Evolutionary conservation across 2,113 vertebrate species (phyloP).

Genomic region (Hyperopisus bebe): DNA sequence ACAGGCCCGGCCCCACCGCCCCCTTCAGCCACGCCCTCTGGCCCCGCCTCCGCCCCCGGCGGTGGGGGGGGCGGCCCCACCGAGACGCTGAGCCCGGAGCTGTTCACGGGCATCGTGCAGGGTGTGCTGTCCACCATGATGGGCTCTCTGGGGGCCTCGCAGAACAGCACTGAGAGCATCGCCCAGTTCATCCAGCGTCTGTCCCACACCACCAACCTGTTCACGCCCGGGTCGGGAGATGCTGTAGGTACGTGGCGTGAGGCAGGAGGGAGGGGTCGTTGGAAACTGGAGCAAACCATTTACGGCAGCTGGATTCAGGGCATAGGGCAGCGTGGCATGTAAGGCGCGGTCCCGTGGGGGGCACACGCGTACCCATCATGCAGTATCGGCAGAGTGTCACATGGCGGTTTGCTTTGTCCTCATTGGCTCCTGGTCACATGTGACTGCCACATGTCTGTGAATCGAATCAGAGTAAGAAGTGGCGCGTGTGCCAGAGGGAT

Average conservation of each 20-base stretch:
- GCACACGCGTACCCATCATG: not conserved
- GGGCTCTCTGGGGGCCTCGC: conserved; percentile 77
- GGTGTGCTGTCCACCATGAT: conserved; percentile 81
- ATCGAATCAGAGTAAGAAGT: not conserved
- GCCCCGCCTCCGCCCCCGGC: conserved; percentile 20
- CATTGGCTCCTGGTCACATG: not conserved
- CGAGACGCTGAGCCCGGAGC: conserved; percentile 72
- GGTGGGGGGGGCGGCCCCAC: conserved; percentile 33
- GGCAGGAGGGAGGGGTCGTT: not conserved
- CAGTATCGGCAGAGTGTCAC: not conserved
- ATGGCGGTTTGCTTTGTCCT: not conserved
- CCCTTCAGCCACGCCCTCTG: conserved; percentile 30
- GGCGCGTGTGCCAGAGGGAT: not conserved
- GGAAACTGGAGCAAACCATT: not conserved
- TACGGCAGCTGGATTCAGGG: not conserved
- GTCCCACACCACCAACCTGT: conserved; percentile 80
- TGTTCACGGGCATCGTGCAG: conserved; percentile 82
- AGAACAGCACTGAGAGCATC: conserved; percentile 80
- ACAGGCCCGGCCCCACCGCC: conserved; percentile 29
- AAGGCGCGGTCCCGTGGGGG: not conserved
- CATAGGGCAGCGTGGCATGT: not conserved
- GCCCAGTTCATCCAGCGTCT: conserved; percentile 86
- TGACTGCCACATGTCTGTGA: not conserved
- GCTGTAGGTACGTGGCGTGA: conserved; percentile 56
- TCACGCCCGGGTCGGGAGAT: conserved; percentile 72